These are phyloP conservation scores for Drosophila siamana DNA, from an alignment of 2,888 invertebrate genomes.

Conservation along the genomic window DNA sequence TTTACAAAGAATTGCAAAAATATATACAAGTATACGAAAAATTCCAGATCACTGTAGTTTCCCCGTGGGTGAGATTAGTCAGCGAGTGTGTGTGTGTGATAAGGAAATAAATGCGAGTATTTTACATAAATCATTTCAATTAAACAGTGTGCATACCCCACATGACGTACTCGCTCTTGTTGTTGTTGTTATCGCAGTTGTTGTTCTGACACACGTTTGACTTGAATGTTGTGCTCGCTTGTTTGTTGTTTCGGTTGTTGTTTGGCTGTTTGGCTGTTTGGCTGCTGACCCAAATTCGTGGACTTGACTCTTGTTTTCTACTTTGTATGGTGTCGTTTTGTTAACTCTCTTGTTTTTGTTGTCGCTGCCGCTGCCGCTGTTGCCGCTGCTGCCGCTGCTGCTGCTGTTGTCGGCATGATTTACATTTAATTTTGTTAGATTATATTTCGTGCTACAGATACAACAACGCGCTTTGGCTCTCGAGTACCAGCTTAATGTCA, in stretches of 20 bases:
- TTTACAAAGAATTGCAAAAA: constrained; percentile 1
- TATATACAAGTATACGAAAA: background rate
- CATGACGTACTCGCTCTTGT: constrained; percentile 49
- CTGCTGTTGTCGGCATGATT: constrained; percentile 46
- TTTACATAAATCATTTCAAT: constrained; percentile 65
- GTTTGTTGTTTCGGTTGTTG: constrained; percentile 29
- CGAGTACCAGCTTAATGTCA: constrained; percentile 41
- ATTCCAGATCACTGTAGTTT: constrained; percentile 17
- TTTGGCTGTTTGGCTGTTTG: constrained; percentile 8
- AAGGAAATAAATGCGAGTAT: constrained; percentile 26
- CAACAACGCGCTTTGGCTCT: constrained; percentile 38
- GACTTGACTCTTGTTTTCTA: constrained; percentile 72
- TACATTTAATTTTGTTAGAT: constrained; percentile 54
- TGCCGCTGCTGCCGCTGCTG: too few species aligned
- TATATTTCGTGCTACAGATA: constrained; percentile 41
- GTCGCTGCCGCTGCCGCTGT: too few species aligned
- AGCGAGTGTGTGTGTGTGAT: constrained; percentile 22
- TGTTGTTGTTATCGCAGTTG: constrained; percentile 4
- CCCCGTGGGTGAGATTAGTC: constrained; percentile 51
- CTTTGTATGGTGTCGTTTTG: constrained; percentile 46
- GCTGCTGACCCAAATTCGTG: constrained; percentile 70
- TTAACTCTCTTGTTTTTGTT: constrained; percentile 5
- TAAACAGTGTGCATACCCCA: constrained; percentile 53
- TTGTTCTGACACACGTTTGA: constrained; percentile 61
- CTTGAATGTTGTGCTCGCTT: constrained; percentile 41